phyloP scores from a whole-genome alignment of 2,113 vertebrate species.

The Oreotragus oreotragus region DNA sequence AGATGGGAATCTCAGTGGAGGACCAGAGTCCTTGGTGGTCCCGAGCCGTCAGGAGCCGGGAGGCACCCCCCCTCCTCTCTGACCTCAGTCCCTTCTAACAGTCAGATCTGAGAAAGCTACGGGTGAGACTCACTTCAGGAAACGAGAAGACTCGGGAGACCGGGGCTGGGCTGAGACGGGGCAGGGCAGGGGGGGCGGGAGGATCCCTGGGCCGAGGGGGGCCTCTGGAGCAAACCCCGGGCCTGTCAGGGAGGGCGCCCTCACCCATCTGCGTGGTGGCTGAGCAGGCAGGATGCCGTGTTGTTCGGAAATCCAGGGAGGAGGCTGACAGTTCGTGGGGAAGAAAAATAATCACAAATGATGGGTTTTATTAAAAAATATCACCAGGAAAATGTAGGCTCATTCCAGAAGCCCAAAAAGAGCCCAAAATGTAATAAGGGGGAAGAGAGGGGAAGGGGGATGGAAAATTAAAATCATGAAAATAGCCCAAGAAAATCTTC shows the following conservation, averaged over 20 bases:
- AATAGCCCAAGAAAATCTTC: conserved; percentile 57
- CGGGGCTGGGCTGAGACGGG: not conserved
- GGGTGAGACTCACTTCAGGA: not conserved
- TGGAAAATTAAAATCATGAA: conserved; percentile 69
- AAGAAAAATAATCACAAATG: conserved; percentile 75
- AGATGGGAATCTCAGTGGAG: rapidly evolving
- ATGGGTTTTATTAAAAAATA: conserved; percentile 79
- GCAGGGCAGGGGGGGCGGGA: rapidly evolving
- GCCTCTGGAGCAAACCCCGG: not conserved
- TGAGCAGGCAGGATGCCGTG: not conserved
- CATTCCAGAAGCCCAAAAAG: conserved; percentile 60
- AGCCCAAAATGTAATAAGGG: conserved; percentile 68
- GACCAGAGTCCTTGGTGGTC: rapidly evolving
- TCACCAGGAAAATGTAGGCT: conserved; percentile 64
- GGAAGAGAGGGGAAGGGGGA: conserved; percentile 19
- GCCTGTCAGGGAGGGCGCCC: not conserved
- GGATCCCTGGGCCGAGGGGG: rapidly evolving
- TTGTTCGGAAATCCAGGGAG: conserved; percentile 43
- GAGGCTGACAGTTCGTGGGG: conserved; percentile 50
- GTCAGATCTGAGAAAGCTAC: not conserved
- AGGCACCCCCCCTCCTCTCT: not conserved
- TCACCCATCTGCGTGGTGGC: not conserved
- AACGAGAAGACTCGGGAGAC: not conserved
- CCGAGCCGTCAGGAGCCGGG: rapidly evolving
- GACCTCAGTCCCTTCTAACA: no score